phyloP scores from a whole-genome alignment of 2,888 invertebrate species.

The Shargacucullia verbasci region DNA sequence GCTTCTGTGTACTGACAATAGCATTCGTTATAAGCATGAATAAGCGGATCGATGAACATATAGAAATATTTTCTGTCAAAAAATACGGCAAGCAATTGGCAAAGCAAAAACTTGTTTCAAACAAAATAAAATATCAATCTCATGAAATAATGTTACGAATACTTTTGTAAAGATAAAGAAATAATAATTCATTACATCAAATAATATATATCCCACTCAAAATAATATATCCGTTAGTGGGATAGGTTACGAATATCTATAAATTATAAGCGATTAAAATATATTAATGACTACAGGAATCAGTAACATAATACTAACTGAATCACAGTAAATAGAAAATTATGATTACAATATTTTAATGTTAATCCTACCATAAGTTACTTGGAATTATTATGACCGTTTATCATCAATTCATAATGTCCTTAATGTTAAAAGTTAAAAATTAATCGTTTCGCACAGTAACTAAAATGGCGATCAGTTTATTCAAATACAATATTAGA shows the following conservation, averaged over 20 bases:
- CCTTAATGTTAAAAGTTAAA: constrained; percentile 57
- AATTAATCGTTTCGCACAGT: constrained; percentile 53
- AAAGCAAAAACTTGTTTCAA: constrained; percentile 38
- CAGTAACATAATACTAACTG: constrained; percentile 78
- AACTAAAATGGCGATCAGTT: constrained; percentile 68
- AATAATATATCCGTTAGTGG: constrained; percentile 54
- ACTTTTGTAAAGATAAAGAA: constrained; percentile 35
- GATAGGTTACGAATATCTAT: constrained; percentile 46
- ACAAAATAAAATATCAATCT: constrained; percentile 39
- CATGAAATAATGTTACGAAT: constrained; percentile 37
- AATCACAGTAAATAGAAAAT: constrained; percentile 84
- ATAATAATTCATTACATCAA: constrained; percentile 51
- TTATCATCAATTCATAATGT: constrained; percentile 59
- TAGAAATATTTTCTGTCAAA: constrained; percentile 22
- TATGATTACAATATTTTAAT: constrained; percentile 63
- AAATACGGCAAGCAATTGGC: constrained; percentile 55
- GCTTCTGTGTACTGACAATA: constrained; percentile 12
- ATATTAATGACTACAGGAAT: constrained; percentile 67
- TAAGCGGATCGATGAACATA: constrained; percentile 5
- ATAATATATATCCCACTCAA: constrained; percentile 56
- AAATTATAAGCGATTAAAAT: constrained; percentile 66
- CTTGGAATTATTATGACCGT: constrained; percentile 74
- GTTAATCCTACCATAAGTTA: constrained; percentile 63
- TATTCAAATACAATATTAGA: constrained; percentile 67
- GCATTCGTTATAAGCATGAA: constrained; percentile 16